Evolutionary conservation across 2,888 invertebrate species (phyloP).

Genomic region (Tiphia femorata): DNA sequence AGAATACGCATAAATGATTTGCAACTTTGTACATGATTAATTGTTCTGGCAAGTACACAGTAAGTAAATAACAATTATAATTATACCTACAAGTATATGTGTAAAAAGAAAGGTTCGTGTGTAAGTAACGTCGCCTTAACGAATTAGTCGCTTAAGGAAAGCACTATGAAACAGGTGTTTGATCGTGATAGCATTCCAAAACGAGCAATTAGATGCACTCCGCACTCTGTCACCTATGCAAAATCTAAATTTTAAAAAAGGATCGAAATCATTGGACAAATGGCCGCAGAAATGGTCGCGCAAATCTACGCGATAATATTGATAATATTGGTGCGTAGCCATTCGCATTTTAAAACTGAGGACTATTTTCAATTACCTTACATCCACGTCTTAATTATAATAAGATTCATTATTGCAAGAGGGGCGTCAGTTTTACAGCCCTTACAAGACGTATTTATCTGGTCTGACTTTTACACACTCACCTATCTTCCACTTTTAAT

Average conservation of each 20-base stretch:
- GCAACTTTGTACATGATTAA: no score
- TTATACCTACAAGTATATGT: neutral
- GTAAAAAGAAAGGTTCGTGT: neutral
- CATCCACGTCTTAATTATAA: no score
- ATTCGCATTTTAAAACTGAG: no score
- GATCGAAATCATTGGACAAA: no score
- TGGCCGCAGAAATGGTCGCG: no score
- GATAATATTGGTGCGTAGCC: no score
- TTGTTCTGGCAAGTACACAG: neutral
- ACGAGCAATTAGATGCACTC: conserved; percentile 12
- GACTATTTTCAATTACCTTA: no score
- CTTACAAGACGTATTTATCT: neutral
- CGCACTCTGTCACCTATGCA: neutral
- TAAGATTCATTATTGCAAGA: neutral
- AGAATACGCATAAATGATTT: no score
- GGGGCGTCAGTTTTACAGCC: neutral
- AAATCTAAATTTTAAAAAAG: neutral
- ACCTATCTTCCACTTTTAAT: no score
- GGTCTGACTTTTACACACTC: no score
- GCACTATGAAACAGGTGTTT: conserved; percentile 14
- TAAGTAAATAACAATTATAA: neutral
- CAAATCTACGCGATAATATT: no score
- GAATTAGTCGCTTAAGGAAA: conserved; percentile 1
- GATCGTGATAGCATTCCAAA: conserved; percentile 23
- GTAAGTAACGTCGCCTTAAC: neutral